phyloP scores from a whole-genome alignment of 1,140 invertebrate species.

The Hyles vespertilio region DNA sequence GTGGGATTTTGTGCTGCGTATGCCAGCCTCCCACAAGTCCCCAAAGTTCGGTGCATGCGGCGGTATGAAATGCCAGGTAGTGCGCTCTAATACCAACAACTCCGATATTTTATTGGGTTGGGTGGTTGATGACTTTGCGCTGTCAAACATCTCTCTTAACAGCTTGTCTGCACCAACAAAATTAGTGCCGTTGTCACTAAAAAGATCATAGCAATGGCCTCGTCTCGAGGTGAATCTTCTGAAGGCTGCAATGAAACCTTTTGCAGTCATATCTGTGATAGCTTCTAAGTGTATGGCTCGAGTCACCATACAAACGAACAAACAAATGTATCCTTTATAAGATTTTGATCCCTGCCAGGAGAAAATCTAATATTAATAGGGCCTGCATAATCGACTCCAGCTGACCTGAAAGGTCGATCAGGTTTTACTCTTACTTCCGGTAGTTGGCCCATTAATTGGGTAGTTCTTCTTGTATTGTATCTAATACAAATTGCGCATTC shows the following conservation, averaged over 20 bases:
- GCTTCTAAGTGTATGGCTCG: slow-evolving; percentile 3
- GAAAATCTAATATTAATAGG: slow-evolving; percentile 4
- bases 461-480: neutral
- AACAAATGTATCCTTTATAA: slow-evolving; percentile 7
- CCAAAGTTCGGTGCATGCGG: slow-evolving; percentile 1
- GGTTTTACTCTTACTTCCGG: neutral
- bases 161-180: neutral
- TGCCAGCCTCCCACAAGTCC: neutral
- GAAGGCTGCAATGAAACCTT: neutral
- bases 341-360: neutral
- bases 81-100: neutral
- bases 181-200: neutral
- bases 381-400: slow-evolving; percentile 5
- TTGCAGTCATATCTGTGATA: slow-evolving; percentile 1
- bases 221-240: neutral
- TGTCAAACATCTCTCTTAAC: neutral
- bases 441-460: no score
- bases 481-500: slow-evolving; percentile 3
- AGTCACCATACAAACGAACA: slow-evolving; percentile 4
- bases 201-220: neutral
- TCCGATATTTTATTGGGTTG: neutral
- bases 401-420: neutral
- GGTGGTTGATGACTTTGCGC: neutral
- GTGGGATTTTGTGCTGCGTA: neutral
- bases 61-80: neutral